Conservation (phyloP, 2,888 invertebrate genomes). For the Mesodorylaimus sp. region DNA sequence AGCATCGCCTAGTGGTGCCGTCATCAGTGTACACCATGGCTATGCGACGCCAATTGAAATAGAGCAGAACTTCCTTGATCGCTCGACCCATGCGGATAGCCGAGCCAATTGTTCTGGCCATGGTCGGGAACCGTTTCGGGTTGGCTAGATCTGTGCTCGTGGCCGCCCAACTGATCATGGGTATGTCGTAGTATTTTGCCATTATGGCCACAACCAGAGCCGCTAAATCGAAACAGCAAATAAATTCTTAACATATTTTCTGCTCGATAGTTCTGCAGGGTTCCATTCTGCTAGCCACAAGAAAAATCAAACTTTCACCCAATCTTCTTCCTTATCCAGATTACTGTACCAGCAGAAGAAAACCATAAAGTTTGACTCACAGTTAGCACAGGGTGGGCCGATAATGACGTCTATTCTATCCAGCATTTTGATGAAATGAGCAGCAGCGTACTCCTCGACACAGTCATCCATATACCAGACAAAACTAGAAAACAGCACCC, state of each 20-base stretch:
- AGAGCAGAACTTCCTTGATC: constrained; percentile 15
- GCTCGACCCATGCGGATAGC: constrained; percentile 15
- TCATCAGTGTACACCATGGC: constrained; percentile 14
- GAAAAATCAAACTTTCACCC: not conserved
- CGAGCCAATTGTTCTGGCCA: constrained; percentile 7
- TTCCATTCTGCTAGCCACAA: not conserved
- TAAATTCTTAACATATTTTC: not conserved
- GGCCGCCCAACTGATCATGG: constrained; percentile 10
- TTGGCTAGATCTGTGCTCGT: constrained; percentile 3
- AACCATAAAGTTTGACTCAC: too few species aligned
- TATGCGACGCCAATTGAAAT: constrained; percentile 17
- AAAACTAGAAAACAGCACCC: not conserved
- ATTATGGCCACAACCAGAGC: constrained; percentile 3
- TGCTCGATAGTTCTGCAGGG: not conserved
- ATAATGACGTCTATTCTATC: not conserved
- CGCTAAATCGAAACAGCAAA: not conserved
- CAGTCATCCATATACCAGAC: not conserved
- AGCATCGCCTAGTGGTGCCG: constrained; percentile 4
- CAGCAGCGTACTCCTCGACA: not conserved
- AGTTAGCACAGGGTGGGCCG: not conserved
- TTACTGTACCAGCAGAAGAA: too few species aligned
- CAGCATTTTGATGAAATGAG: not conserved
- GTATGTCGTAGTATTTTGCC: constrained; percentile 8
- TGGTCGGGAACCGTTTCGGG: not conserved
- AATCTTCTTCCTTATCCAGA: too few species aligned